These are phyloP conservation scores for Styela plicata DNA, from an alignment of 23 tunicate species.

Conservation along the genomic window DNA sequence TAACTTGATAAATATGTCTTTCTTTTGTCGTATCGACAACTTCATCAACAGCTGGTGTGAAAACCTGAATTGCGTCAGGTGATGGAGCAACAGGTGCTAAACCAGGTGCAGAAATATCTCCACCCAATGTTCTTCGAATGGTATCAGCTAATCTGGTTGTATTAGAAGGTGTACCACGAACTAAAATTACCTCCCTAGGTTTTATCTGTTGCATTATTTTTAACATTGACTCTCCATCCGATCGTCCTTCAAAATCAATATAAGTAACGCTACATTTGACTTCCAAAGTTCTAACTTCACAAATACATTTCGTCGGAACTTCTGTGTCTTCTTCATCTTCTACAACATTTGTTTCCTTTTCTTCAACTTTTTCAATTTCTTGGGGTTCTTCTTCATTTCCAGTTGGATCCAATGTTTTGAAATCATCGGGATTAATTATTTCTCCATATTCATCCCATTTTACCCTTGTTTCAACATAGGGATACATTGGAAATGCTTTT, in stretches of 20 bases:
- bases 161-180: slow-evolving; percentile 51
- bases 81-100: neutral
- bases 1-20: slow-evolving; percentile 91
- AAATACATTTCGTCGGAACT: slow-evolving; percentile 87
- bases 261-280: slow-evolving; percentile 77
- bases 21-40: slow-evolving; percentile 92
- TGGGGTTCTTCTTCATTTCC: slow-evolving; percentile 52
- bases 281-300: slow-evolving; percentile 35
- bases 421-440: slow-evolving; percentile 87
- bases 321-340: slow-evolving; percentile 38
- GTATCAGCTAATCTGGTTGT: slow-evolving; percentile 48
- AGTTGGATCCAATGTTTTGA: slow-evolving; percentile 35
- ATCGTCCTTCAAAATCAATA: slow-evolving; percentile 97
- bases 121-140: slow-evolving; percentile 30
- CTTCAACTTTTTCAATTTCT: slow-evolving; percentile 1
- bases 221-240: slow-evolving; percentile 91
- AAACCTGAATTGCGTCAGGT: slow-evolving; percentile 45
- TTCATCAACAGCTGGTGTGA: slow-evolving; percentile 82
- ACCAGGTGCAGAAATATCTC: neutral
- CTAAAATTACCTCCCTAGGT: slow-evolving; percentile 78
- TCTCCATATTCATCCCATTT: slow-evolving; percentile 99
- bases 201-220: slow-evolving; percentile 82
- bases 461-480: slow-evolving; percentile 62
- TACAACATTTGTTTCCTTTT: slow-evolving; percentile 22
- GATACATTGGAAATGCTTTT: slow-evolving; percentile 75